Conservation (phyloP, 2,113 vertebrate species). For the Porphyrio hochstetteri region DNA sequence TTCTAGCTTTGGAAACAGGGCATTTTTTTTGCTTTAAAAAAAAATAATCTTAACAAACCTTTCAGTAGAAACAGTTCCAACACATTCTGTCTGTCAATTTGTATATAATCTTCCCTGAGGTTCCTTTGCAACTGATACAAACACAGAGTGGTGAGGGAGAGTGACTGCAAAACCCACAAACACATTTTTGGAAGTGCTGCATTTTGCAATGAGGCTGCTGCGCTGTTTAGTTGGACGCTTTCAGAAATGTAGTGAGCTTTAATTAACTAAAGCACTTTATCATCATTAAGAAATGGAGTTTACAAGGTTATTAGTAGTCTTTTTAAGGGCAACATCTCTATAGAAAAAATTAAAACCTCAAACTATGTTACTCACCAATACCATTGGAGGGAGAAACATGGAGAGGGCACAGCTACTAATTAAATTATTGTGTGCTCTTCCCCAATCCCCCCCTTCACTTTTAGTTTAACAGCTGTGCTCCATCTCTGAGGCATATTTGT, state of each 20-base stretch:
- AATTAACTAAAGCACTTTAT: constrained; percentile 28
- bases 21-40: not conserved
- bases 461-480: constrained; percentile 63
- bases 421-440: not conserved
- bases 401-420: constrained; percentile 45
- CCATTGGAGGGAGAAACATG: not conserved
- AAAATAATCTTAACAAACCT: not conserved
- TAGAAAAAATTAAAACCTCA: constrained; percentile 24
- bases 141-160: not conserved
- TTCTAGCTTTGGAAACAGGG: not conserved
- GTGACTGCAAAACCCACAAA: not conserved
- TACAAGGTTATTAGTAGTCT: not conserved
- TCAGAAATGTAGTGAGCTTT: constrained; percentile 7
- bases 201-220: not conserved
- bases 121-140: not conserved
- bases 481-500: constrained; percentile 61
- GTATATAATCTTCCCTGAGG: not conserved
- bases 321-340: constrained; percentile 23
- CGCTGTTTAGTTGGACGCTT: not conserved
- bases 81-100: not conserved
- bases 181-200: not conserved
- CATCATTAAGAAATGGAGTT: constrained; percentile 6
- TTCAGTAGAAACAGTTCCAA: not conserved
- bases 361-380: not conserved
- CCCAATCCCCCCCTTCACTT: not conserved